Base-by-base conservation (phyloP, 2,888 invertebrate species). In the Diogma glabrata region DNA sequence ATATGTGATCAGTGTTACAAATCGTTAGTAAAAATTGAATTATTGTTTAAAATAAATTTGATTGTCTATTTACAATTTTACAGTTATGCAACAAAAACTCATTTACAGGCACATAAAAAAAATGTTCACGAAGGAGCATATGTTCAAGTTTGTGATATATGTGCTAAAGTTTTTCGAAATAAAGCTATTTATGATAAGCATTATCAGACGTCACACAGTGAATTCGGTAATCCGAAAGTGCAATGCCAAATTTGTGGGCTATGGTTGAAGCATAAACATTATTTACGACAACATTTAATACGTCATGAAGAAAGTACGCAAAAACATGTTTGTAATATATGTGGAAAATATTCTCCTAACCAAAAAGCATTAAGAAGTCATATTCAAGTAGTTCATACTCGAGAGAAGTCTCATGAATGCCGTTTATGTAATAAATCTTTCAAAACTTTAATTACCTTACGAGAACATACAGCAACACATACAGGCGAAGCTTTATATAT, bases 381-480 rank as follows among this genome's bases (percentile, higher is more conserved):
- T 49, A 60, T 64, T 24, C 63, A 64, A 0, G 66, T 66, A 48
- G 68, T 69, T 0, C 69, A 69, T 53, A 60, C 64, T 3, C n/a
- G n/a, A n/a, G 61, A 64, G 30, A 60, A 64, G 1, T 61, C 59
- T 7, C 64, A 62, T 50, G 62, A 63, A 30, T 69, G 69, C 52
- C 62, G 64, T 28, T 60, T 67, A 26, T 69, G 69, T 53, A 57
- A 61, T 1, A 69, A 69, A 55, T 63, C 63, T 9, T 69, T 69
- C 49, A 68, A 67, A 45, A 67, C n/a, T 24, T 23, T 24, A 12
- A 23, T 36, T 36, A 36, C 14, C 16, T 16, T 36, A 36, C n/a
- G 16, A 62, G 69, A 70, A 55, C 70, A 70, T 55, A 67, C 69
- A 63, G 63, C 70, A n/a, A 64, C 63, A n/a, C 70, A 70, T 28